A percentile compares a stretch with the other conserved stretches of the same genome.
These are phyloP conservation scores for Chrysomela aeneicollis DNA, from an alignment of 2,888 invertebrate genomes.

Conservation along the genomic window DNA sequence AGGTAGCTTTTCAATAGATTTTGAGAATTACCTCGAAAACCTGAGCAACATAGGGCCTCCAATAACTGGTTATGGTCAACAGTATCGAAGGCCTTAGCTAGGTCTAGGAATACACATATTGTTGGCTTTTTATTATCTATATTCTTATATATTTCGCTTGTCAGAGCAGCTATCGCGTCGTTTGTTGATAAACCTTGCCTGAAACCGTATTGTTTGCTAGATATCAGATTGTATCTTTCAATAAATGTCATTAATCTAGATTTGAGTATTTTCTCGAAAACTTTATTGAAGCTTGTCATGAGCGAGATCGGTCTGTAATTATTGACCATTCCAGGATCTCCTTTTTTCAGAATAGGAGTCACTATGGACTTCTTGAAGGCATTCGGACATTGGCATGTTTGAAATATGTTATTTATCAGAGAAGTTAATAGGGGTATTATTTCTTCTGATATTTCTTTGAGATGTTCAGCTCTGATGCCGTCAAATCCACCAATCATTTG, in stretches of 20 bases:
- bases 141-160: not conserved
- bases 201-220: constrained; percentile 18
- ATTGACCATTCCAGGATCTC: not conserved
- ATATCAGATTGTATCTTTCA: constrained; percentile 12
- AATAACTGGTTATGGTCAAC: constrained; percentile 9
- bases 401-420: constrained; percentile 6
- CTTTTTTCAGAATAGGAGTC: constrained; percentile 7
- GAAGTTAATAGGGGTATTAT: not conserved
- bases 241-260: constrained; percentile 12
- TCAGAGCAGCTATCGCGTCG: constrained; percentile 10
- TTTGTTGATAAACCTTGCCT: constrained; percentile 14
- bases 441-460: not conserved
- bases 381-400: not conserved
- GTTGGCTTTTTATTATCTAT: not conserved
- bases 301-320: constrained; percentile 24
- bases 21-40: not conserved
- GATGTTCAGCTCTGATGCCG: not conserved
- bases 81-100: constrained; percentile 15
- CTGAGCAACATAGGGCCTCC: not conserved
- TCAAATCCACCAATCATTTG: no score
- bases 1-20: constrained; percentile 5
- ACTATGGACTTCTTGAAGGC: constrained; percentile 8
- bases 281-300: constrained; percentile 11
- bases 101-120: not conserved
- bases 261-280: constrained; percentile 23